Evolutionary conservation across 2,113 vertebrate genomes (phyloP), one percentile per base, ranked within the genome.

Genomic region (Zosterops lateralis): DNA sequence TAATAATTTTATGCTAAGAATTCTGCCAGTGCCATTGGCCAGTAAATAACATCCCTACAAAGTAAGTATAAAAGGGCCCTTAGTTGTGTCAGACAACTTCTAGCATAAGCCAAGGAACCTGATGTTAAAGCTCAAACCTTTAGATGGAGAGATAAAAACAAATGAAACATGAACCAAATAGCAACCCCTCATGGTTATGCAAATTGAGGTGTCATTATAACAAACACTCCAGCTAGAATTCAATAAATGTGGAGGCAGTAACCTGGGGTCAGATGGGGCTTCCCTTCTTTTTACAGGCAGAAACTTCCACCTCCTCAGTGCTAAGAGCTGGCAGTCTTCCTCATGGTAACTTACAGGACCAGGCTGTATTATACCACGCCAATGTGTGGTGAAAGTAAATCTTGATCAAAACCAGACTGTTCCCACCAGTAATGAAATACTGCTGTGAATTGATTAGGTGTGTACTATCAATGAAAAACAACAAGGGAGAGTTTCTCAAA

Each of bases 1-100:
- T 68, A 94, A 95, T 79, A 94, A 83, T 93, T 94, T 95, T 88
- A 94, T 81, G 90, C 95, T 84, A 96, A 89, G 89, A 94, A 89
- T 87, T 95, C 94, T 92, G 77, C 66, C 78, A 89, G 54, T 40
- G 87, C 21, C 64, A 92, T 79, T 21, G 81, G 64, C 89, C 89
- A 76, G 70, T 62, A 95, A 84, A 84, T 60, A 81, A 84, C 45
- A 87, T 40, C 65, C 65, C 65, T 54, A 81, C 15, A 84, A 80
- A 72, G 44, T 40, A 75, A 66, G 42, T 61, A 38, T 79, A 75
- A 86, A 89, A 78, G 8, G 61, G 74, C 34, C 40, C 45, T 87
- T 44, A 65, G 34, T 66, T 89, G 32, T 60, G 47, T 72, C 60
- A 93, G 74, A 60, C n/a, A 61, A 45, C 50, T 84, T 93, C 65